A percentile compares a stretch with the other conserved stretches of the same genome.
phyloP scores from a whole-genome alignment of 1,140 invertebrate genomes.

The Metopolophium dirhodum region DNA sequence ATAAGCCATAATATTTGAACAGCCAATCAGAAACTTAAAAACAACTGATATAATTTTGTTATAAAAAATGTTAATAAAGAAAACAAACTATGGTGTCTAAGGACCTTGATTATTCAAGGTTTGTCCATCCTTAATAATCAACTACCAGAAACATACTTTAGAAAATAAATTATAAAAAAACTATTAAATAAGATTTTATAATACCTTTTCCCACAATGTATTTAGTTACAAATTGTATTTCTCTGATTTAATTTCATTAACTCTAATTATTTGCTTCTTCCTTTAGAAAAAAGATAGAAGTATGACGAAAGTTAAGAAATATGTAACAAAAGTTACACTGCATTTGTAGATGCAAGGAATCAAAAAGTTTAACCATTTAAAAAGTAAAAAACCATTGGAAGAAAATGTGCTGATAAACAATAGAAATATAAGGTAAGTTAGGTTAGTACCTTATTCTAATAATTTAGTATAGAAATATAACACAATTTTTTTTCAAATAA shows the following conservation, averaged over 20 bases:
- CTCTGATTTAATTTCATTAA: background rate
- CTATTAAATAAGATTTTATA: background rate
- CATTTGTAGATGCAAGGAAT: background rate
- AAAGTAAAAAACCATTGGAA: background rate
- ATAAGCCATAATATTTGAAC: background rate
- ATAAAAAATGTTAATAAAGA: constrained; percentile 12
- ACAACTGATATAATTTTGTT: background rate
- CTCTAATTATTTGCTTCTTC: background rate
- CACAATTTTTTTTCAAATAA: background rate
- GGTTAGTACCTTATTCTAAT: background rate
- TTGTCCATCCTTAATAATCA: background rate
- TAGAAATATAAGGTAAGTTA: background rate
- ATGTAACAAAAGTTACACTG: background rate
- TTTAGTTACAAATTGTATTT: background rate
- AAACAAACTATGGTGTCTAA: constrained; percentile 1
- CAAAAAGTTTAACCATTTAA: background rate
- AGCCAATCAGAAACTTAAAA: background rate
- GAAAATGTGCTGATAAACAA: background rate
- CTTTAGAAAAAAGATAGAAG: background rate
- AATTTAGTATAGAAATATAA: background rate
- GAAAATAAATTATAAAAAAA: background rate
- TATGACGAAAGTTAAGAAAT: background rate
- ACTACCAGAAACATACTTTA: background rate
- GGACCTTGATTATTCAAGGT: constrained; percentile 47
- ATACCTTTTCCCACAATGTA: background rate